These are phyloP conservation scores for Crossoptilon crossoptilon DNA, from an alignment of 2,797 vertebrate species.

Conservation along the genomic window DNA sequence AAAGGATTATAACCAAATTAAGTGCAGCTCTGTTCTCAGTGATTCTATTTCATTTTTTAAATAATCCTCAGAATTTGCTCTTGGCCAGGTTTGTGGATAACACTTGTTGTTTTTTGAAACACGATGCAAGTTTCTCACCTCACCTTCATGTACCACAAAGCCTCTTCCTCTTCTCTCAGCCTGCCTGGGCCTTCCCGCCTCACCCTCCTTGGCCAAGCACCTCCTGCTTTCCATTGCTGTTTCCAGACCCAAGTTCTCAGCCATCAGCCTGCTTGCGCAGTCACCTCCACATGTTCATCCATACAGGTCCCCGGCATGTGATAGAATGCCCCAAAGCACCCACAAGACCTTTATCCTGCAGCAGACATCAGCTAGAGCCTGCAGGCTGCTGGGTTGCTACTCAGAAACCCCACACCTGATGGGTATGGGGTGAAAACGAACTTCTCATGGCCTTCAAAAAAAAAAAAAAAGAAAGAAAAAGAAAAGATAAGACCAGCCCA, in stretches of 20 bases:
- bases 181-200: background rate
- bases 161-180: background rate
- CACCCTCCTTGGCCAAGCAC: accelerated
- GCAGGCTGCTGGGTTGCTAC: background rate
- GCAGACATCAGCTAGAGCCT: background rate
- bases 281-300: accelerated
- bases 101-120: background rate
- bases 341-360: accelerated
- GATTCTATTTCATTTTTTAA: background rate
- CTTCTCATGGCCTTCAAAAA: background rate
- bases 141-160: background rate
- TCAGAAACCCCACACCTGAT: background rate
- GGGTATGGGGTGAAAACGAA: background rate
- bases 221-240: background rate
- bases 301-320: accelerated
- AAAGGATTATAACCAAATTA: slow-evolving; percentile 35
- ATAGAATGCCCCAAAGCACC: accelerated
- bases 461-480: background rate
- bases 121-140: background rate
- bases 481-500: background rate
- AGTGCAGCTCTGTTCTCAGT: slow-evolving; percentile 34
- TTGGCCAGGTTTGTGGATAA: background rate
- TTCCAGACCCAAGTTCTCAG: background rate
- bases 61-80: background rate
- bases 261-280: accelerated